Evolutionary conservation across 2,113 vertebrate species (phyloP).

Genomic region (Xenopus borealis): DNA sequence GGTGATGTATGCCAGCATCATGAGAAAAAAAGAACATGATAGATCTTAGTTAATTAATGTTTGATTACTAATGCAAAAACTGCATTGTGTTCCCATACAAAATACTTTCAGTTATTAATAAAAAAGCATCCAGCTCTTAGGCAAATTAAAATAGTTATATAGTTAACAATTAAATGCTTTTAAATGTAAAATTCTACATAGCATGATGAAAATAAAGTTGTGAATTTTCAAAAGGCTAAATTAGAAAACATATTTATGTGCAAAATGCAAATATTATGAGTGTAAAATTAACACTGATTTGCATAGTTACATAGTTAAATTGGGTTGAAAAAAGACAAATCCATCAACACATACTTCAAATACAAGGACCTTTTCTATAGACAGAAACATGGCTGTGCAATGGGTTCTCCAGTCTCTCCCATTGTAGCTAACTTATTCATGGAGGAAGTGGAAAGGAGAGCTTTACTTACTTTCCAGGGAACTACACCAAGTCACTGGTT

Average conservation of each 20-base stretch:
- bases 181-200: slow-evolving; percentile 10
- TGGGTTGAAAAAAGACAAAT: too few relatives aligned
- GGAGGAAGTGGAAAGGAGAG: too few relatives aligned
- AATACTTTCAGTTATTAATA: slow-evolving; percentile 31
- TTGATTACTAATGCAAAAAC: slow-evolving; percentile 18
- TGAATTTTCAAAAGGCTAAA: slow-evolving; percentile 13
- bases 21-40: slow-evolving; percentile 14
- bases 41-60: slow-evolving; percentile 23
- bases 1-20: slow-evolving; percentile 31
- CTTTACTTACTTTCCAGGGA: too few relatives aligned
- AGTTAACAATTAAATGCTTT: slow-evolving; percentile 22
- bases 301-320: too few relatives aligned
- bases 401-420: too few relatives aligned
- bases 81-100: slow-evolving; percentile 32
- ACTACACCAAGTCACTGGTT: too few relatives aligned
- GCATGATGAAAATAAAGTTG: neutral
- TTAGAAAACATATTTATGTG: neutral
- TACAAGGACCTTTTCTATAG: too few relatives aligned
- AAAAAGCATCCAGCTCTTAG: slow-evolving; percentile 34
- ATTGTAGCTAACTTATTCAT: too few relatives aligned
- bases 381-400: too few relatives aligned
- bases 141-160: slow-evolving; percentile 35
- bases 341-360: too few relatives aligned
- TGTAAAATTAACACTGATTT: too few relatives aligned
- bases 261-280: too few relatives aligned